These are phyloP conservation scores for Limnephilus lunatus DNA, from an alignment of 2,888 invertebrate species.

Conservation along the genomic window DNA sequence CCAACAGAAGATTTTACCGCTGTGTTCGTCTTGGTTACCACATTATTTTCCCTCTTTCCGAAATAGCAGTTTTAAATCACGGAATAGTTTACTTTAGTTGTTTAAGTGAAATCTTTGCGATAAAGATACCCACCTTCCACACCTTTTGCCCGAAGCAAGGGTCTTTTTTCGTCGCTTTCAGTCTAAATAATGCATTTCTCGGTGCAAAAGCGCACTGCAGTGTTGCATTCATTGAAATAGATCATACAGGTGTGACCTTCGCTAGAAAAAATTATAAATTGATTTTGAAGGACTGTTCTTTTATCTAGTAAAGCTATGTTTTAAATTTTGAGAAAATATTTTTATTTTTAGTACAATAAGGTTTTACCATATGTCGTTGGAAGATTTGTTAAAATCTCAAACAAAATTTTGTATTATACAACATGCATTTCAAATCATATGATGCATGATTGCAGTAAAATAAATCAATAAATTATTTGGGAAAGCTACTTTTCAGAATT, in stretches of 20 bases:
- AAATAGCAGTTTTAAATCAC: background rate
- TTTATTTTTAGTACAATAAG: too few relatives aligned
- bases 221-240: background rate
- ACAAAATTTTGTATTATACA: too few relatives aligned
- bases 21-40: background rate
- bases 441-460: too few relatives aligned
- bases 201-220: slow-evolving; percentile 14
- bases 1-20: background rate
- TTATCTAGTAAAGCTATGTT: too few relatives aligned
- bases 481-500: too few relatives aligned
- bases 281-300: too few relatives aligned
- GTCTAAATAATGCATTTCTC: slow-evolving; percentile 5
- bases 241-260: background rate
- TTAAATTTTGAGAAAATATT: too few relatives aligned
- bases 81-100: background rate
- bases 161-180: background rate
- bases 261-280: too few relatives aligned
- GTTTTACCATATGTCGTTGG: too few relatives aligned
- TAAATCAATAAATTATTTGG: too few relatives aligned
- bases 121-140: background rate
- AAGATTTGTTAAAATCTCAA: too few relatives aligned
- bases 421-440: too few relatives aligned
- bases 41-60: background rate
- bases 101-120: background rate
- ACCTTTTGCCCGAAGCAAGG: background rate